Evolutionary conservation across 1,140 invertebrate genomes (phyloP), one percentile per base, ranked within the genome.

Genomic region (Adelges cooleyi): DNA sequence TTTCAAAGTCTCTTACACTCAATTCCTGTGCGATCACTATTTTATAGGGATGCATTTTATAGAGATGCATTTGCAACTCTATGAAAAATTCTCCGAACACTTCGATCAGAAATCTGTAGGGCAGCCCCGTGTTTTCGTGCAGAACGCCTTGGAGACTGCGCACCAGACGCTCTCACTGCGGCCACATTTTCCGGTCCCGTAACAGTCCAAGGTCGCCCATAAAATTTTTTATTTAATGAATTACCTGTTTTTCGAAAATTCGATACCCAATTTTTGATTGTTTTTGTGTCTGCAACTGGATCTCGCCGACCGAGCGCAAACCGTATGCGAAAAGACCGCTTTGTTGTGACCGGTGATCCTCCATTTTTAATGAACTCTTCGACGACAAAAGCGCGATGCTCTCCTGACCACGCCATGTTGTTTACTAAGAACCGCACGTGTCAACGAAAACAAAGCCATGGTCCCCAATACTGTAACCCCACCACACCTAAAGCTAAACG

Each of bases 361-460:
- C 46, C 53, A 68, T 69, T 69, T 36, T 65, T 23, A 53, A 66
- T 56, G 59, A 59, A 68, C 51, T 66, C 62, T 51, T 69, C 44
- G 44, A 69, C 59, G 51, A 69, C 51, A 52, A 69, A 69, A 38
- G 62, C 68, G 46, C 67, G 46, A 69, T 69, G 49, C 49, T 66
- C 62, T 46, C 65, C 48, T 17, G 40, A 67, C 67, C 67, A 69
- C 52, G 65, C 22, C 65, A 69, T 69, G 48, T 46, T 65, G 17
- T 42, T 22, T 44, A 68, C 59, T 69, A 65, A 66, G 56, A 69
- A 75, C 71, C 17, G 17, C 44, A 48, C 22, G 2, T n/a, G 22
- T 48, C 18, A 48, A 20, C 17, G 17, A 20, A 20, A 20, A n/a
- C 3, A 20, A 20, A n/a, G 44, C 18, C 22, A 10, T 20, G 22